Evolutionary conservation across 1,140 invertebrate species (phyloP), one percentile per base, ranked within the genome.

Genomic region (Nomia melanderi): DNA sequence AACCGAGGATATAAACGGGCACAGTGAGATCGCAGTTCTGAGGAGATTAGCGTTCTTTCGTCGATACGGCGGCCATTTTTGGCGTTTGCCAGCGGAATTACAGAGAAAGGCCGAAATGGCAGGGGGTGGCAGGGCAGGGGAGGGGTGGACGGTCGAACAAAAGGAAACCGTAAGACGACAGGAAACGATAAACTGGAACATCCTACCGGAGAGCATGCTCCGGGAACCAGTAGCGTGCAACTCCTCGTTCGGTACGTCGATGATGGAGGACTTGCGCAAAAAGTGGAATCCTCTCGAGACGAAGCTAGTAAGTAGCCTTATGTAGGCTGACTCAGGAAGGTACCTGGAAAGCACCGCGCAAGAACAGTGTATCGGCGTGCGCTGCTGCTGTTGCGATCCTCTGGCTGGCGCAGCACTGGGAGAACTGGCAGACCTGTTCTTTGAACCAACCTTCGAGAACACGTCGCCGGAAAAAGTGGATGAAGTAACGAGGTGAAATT

Each of bases 291-390:
- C 80, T 82, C 75, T 31, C 36, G 84, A 87, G 85, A 84, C 83
- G 79, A 23, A 75, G 86, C 76, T 79, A 85, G 84, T 84, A 87
- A 87, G 85, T 81, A 79, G 81, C 89, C 88, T 90, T 90, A 90
- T 89, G 90, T 87, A 90, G 90, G 78, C 83, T 82, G 88, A 89
- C 74, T 87, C 76, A 84, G 83, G 82, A 83, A 77, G 82, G 80
- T 90, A 89, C 87, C 80, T 81, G 88, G 88, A 89, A 90, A 87
- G 82, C 70, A 65, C 60, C 31, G 36, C 41, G 78, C 81, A 89
- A 90, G 84, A 90, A 89, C 59, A 17, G 65, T 74, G 33, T 41
- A 74, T 25, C 62, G 33, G 65, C 64, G 39, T 56, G 47, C 27
- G 23, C 17, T 20, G 50, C 33, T 69, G 27, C 20, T 25, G 56